These are phyloP conservation scores for Acleris cristana DNA, from an alignment of 2,888 invertebrate species.

Conservation along the genomic window DNA sequence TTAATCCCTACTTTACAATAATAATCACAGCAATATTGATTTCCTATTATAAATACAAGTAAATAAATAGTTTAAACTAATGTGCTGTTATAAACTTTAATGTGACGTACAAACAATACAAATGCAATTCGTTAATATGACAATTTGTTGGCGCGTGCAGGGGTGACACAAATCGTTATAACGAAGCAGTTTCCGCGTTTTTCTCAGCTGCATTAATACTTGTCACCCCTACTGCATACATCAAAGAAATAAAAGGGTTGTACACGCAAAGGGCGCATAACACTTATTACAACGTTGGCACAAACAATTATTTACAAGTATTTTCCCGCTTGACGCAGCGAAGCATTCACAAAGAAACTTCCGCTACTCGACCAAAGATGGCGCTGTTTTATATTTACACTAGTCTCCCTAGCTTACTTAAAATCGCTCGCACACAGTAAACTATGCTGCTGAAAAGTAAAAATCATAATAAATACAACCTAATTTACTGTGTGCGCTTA, in stretches of 20 bases:
- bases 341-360: conserved; percentile 50
- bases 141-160: conserved; percentile 64
- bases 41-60: conserved; percentile 55
- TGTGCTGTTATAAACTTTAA: conserved; percentile 53
- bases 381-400: conserved; percentile 74
- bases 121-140: conserved; percentile 71
- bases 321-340: conserved; percentile 49
- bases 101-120: conserved; percentile 65
- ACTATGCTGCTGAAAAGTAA: conserved; percentile 48
- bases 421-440: conserved; percentile 63
- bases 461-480: conserved; percentile 47
- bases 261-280: conserved; percentile 72
- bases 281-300: conserved; percentile 80
- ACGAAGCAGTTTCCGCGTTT: conserved; percentile 75
- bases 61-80: conserved; percentile 75
- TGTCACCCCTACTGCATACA: conserved; percentile 78
- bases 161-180: conserved; percentile 75
- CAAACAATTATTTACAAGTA: conserved; percentile 75
- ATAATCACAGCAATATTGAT: conserved; percentile 72
- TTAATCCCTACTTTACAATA: conserved; percentile 59
- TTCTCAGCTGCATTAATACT: conserved; percentile 75
- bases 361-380: conserved; percentile 75
- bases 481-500: conserved; percentile 66
- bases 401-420: conserved; percentile 58
- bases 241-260: conserved; percentile 82